Evolutionary conservation across 2,888 invertebrate genomes (phyloP).

Genomic region (Alcis repandata): DNA sequence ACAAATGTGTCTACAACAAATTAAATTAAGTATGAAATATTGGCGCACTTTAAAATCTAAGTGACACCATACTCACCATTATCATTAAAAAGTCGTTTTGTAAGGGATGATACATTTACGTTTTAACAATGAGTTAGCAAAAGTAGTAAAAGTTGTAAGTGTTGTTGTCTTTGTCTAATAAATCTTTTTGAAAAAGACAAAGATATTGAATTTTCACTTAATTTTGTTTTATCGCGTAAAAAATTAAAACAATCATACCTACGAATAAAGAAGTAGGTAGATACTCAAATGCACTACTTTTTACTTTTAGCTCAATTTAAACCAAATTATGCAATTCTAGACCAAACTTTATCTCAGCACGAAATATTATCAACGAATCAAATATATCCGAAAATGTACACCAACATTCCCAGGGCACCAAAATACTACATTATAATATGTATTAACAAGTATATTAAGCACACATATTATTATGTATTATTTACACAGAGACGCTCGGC

Average conservation of each 20-base stretch:
- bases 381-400: conserved; percentile 6
- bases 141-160: neutral
- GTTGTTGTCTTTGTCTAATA: too few relatives aligned
- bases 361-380: too few relatives aligned
- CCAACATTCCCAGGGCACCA: conserved; percentile 21
- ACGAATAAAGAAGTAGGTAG: too few relatives aligned
- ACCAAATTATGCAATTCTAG: too few relatives aligned
- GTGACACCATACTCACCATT: conserved; percentile 63
- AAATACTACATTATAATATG: conserved; percentile 38
- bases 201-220: too few relatives aligned
- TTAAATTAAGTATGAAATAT: conserved; percentile 44
- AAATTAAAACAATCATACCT: too few relatives aligned
- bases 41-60: conserved; percentile 61
- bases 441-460: conserved; percentile 40
- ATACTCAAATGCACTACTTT: too few relatives aligned
- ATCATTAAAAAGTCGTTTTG: conserved; percentile 61
- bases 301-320: too few relatives aligned
- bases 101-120: conserved; percentile 5
- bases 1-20: too few relatives aligned
- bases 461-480: conserved; percentile 44
- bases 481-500: conserved; percentile 52
- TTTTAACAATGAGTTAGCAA: conserved; percentile 5
- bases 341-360: too few relatives aligned
- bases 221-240: too few relatives aligned
- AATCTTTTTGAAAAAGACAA: too few relatives aligned